A percentile compares a stretch with the other conserved stretches of the same genome.
phyloP scores from a whole-genome alignment of 2,888 invertebrate genomes.

The Piscicola geometra region DNA sequence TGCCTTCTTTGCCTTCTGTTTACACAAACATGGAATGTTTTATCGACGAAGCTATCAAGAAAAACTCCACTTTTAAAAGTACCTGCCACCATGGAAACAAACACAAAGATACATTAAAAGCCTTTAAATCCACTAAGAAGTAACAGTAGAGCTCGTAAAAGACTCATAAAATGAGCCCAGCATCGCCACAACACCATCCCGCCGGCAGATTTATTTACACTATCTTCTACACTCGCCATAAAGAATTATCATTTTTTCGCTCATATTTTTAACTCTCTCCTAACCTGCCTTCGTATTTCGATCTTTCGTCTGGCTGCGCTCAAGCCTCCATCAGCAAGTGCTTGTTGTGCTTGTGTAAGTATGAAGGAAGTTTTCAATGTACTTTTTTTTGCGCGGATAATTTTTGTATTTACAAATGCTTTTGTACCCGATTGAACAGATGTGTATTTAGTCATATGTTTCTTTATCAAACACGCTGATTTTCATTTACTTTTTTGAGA shows the following conservation, averaged over 20 bases:
- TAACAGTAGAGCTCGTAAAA: neutral
- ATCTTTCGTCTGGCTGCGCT: too few species aligned
- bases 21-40: neutral
- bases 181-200: neutral
- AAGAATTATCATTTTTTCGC: neutral
- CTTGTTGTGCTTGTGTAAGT: too few species aligned
- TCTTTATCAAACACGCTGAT: too few species aligned
- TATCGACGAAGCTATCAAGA: neutral
- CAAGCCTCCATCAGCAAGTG: too few species aligned
- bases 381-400: too few species aligned
- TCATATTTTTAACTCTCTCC: neutral
- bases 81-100: slow-evolving; percentile 11
- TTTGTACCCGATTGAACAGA: too few species aligned
- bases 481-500: too few species aligned
- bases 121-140: neutral
- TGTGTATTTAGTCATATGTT: too few species aligned
- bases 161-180: neutral
- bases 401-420: too few species aligned
- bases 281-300: too few species aligned
- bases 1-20: neutral
- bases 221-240: neutral
- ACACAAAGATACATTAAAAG: neutral
- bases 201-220: slow-evolving; percentile 7
- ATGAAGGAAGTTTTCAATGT: too few species aligned
- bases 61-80: neutral